These are phyloP conservation scores for Phyllotreta striolata DNA, from an alignment of 2,888 invertebrate genomes.

Conservation along the genomic window DNA sequence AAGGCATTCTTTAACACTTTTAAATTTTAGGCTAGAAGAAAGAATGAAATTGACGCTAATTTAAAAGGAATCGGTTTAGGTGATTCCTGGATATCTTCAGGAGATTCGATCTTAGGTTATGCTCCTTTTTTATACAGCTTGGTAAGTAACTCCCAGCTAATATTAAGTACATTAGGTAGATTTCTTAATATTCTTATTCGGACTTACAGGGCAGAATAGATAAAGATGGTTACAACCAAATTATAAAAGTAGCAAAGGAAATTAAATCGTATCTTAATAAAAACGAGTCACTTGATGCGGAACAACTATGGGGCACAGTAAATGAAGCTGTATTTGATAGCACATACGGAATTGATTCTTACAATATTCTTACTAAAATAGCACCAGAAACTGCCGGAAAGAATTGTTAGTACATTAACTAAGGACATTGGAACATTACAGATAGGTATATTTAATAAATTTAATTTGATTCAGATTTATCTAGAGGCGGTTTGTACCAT, in stretches of 20 bases:
- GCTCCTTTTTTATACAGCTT: slow-evolving; percentile 78
- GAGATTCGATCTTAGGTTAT: slow-evolving; percentile 86
- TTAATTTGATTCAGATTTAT: slow-evolving; percentile 70
- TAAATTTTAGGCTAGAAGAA: slow-evolving; percentile 44
- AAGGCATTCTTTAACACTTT: not conserved
- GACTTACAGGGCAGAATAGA: slow-evolving; percentile 40
- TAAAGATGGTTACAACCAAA: slow-evolving; percentile 37
- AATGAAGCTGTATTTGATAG: slow-evolving; percentile 30
- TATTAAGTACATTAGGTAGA: not conserved
- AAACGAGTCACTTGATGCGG: slow-evolving; percentile 69
- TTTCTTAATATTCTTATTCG: not conserved
- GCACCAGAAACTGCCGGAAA: not conserved
- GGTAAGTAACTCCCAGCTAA: slow-evolving; percentile 60
- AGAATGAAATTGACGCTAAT: slow-evolving; percentile 63
- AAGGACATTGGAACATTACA: slow-evolving; percentile 70
- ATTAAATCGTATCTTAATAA: slow-evolving; percentile 55
- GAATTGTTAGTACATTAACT: not conserved
- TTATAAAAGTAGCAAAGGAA: slow-evolving; percentile 38
- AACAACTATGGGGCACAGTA: slow-evolving; percentile 56
- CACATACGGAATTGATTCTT: slow-evolving; percentile 44
- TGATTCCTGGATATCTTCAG: slow-evolving; percentile 90
- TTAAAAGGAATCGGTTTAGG: slow-evolving; percentile 83
- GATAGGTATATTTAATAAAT: no score
- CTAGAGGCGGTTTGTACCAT: slow-evolving; percentile 59
- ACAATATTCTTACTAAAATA: slow-evolving; percentile 43